Percentiles rank a stretch among this genome's conserved stretches.
phyloP scores from a whole-genome alignment of 35 echinoderm and acorn worm genomes.

The Patiria miniata region DNA sequence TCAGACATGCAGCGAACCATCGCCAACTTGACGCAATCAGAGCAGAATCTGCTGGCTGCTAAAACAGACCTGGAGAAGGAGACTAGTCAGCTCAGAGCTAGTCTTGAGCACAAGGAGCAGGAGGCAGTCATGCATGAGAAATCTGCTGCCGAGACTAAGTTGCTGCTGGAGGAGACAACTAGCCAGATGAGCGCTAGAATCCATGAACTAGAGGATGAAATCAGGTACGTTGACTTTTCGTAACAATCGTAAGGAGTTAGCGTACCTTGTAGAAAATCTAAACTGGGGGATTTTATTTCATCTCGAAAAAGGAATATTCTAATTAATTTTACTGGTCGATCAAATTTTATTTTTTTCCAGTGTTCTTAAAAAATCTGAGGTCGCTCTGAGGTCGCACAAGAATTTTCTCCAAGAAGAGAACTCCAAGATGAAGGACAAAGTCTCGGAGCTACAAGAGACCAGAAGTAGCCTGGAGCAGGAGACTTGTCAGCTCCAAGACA shows the following conservation, averaged over 20 bases:
- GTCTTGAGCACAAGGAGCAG: background rate
- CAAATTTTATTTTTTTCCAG: background rate
- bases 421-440: background rate
- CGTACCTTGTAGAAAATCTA: too few species aligned
- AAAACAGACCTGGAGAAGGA: background rate
- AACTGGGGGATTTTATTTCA: too few species aligned
- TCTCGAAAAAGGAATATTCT: too few species aligned
- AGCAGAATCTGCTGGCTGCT: background rate
- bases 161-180: background rate
- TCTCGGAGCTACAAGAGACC: background rate
- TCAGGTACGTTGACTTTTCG: too few species aligned
- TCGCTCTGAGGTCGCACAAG: background rate
- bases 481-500: background rate
- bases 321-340: too few species aligned
- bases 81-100: background rate
- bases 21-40: background rate
- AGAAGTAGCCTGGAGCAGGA: conserved; percentile 3
- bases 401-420: background rate
- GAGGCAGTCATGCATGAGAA: background rate
- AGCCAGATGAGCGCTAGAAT: too few species aligned
- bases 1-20: background rate
- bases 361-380: background rate
- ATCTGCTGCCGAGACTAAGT: background rate
- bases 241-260: too few species aligned
- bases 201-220: too few species aligned